Evolutionary conservation across 2,888 invertebrate species (phyloP).

Genomic region (Furcula furcula): DNA sequence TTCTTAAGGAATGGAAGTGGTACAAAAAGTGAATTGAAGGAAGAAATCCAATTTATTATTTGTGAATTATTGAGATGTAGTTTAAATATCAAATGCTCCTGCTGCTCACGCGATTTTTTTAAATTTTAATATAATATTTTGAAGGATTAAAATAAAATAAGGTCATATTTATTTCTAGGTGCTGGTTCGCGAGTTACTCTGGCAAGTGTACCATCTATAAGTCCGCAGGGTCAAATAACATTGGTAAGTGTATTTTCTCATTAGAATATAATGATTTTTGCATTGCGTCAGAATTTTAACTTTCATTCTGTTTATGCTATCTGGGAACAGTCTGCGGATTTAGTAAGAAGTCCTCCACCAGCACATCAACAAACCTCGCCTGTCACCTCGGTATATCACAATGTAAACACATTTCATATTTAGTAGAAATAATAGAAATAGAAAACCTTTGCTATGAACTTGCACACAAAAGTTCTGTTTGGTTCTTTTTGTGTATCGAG

Average conservation of each 20-base stretch:
- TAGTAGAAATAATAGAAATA: background rate
- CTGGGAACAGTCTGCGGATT: slow-evolving; percentile 83
- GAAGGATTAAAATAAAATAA: no score
- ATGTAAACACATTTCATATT: slow-evolving; percentile 43
- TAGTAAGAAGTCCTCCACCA: slow-evolving; percentile 90
- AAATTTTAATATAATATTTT: no score
- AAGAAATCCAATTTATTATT: no score
- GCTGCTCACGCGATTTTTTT: no score
- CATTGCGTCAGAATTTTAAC: slow-evolving; percentile 12
- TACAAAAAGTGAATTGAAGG: no score
- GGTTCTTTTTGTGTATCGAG: no score
- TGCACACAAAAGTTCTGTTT: no score
- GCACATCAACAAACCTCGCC: slow-evolving; percentile 91
- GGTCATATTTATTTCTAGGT: slow-evolving; percentile 43
- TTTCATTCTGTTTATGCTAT: slow-evolving; percentile 63
- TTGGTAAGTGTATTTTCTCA: slow-evolving; percentile 83
- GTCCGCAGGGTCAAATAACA: slow-evolving; percentile 81
- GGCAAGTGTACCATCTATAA: slow-evolving; percentile 82
- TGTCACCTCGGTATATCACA: slow-evolving; percentile 84
- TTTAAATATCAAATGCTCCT: no score
- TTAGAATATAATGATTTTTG: slow-evolving; percentile 6
- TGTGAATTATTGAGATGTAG: no score
- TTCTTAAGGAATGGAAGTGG: no score
- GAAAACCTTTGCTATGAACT: no score
- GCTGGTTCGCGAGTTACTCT: slow-evolving; percentile 75